Percentiles rank a stretch among this genome's conserved stretches.
These are phyloP conservation scores for Tigriopus japonicus DNA, from an alignment of 1,140 invertebrate species.

Conservation along the genomic window DNA sequence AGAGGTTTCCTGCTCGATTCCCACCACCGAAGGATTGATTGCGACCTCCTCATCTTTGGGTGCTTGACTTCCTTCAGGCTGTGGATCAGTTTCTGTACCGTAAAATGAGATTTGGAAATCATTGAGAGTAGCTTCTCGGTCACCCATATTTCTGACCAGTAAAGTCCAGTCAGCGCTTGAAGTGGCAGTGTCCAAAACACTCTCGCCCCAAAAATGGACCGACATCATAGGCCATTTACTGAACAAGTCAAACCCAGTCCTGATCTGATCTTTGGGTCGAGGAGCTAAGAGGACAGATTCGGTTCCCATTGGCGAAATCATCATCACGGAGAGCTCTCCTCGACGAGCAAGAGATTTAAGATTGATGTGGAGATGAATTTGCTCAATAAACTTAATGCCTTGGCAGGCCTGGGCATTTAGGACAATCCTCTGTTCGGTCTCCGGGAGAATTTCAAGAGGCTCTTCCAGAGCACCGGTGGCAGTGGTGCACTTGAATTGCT, in stretches of 20 bases:
- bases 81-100: neutral
- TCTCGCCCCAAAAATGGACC: slow-evolving; percentile 77
- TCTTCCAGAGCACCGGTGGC: neutral
- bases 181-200: neutral
- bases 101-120: neutral
- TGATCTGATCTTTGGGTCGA: slow-evolving; percentile 45
- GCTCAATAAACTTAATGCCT: slow-evolving; percentile 25
- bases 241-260: slow-evolving; percentile 38
- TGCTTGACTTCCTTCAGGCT: neutral
- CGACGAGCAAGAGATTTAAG: slow-evolving; percentile 23
- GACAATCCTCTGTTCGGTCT: neutral
- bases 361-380: slow-evolving; percentile 23
- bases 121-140: neutral
- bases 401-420: neutral
- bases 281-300: slow-evolving; percentile 43
- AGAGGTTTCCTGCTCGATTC: too few species aligned
- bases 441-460: slow-evolving; percentile 18
- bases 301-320: slow-evolving; percentile 36
- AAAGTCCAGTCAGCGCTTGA: neutral
- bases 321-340: slow-evolving; percentile 19
- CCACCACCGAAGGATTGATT: too few species aligned
- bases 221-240: slow-evolving; percentile 69
- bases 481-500: slow-evolving; percentile 28
- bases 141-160: neutral
- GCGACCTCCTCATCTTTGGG: too few species aligned